phyloP scores from a whole-genome alignment of 2,797 vertebrate species.

The Pseudochirops cupreus region DNA sequence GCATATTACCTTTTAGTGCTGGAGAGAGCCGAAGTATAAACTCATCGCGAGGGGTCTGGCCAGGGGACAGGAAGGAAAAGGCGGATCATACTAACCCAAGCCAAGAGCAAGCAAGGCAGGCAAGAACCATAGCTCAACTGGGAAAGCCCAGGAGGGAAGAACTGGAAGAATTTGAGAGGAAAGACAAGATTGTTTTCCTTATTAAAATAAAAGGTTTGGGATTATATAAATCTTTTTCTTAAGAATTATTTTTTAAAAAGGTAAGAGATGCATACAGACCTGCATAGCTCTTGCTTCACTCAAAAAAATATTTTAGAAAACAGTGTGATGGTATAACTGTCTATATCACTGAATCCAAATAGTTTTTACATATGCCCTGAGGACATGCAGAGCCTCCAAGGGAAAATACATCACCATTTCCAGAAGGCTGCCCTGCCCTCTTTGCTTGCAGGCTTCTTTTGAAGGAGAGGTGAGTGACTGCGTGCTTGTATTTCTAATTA shows the following conservation, averaged over 20 bases:
- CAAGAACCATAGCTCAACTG: background rate
- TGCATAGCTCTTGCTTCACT: background rate
- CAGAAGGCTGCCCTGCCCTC: background rate
- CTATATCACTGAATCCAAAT: background rate
- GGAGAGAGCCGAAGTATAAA: background rate
- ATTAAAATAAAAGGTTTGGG: background rate
- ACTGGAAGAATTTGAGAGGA: background rate
- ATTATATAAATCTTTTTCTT: background rate
- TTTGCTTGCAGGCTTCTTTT: background rate
- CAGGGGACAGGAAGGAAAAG: background rate
- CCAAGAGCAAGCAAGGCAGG: background rate
- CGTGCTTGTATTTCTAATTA: background rate
- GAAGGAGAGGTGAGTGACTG: background rate
- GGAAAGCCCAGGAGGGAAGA: background rate
- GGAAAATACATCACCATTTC: background rate
- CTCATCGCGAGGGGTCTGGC: background rate
- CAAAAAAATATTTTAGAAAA: background rate
- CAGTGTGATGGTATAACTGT: background rate
- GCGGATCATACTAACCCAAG: background rate
- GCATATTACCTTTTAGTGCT: background rate
- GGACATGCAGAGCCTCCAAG: background rate
- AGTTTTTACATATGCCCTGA: background rate
- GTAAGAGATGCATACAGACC: background rate
- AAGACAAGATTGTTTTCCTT: background rate
- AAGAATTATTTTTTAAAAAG: background rate